These are phyloP conservation scores for Perca fluviatilis DNA, from an alignment of 2,113 vertebrate genomes.

Conservation along the genomic window DNA sequence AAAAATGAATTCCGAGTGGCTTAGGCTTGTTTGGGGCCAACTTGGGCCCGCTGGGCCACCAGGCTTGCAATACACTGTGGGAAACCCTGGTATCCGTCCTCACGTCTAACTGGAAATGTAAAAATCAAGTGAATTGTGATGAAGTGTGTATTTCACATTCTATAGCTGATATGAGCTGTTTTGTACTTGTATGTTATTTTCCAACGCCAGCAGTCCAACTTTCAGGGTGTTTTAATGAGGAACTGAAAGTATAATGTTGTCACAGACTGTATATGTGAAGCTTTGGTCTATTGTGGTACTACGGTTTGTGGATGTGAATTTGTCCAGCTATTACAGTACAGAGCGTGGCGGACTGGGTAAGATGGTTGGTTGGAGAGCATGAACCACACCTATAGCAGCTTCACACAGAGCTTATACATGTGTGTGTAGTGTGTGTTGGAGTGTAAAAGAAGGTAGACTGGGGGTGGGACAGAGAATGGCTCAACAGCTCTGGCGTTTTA, in stretches of 20 bases:
- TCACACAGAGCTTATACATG: not conserved
- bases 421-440: not conserved
- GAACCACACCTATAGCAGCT: slow-evolving; percentile 8
- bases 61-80: too few species aligned
- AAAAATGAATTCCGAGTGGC: too few species aligned
- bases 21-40: too few species aligned
- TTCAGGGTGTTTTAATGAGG: not conserved
- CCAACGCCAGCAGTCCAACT: not conserved
- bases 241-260: not conserved
- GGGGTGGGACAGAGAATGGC: slow-evolving; percentile 10
- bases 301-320: not conserved
- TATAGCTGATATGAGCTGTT: not conserved
- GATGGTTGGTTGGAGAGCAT: not conserved
- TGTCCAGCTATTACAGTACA: not conserved
- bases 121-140: not conserved
- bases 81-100: not conserved
- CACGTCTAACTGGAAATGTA: not conserved
- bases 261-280: not conserved
- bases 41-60: too few species aligned
- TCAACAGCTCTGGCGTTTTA: slow-evolving; percentile 61
- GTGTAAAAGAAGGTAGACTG: not conserved
- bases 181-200: not conserved
- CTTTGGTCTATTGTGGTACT: not conserved
- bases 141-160: not conserved
- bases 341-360: not conserved